Conservation (phyloP, 2,888 invertebrate species). For the Pogonocherus hispidulus region DNA sequence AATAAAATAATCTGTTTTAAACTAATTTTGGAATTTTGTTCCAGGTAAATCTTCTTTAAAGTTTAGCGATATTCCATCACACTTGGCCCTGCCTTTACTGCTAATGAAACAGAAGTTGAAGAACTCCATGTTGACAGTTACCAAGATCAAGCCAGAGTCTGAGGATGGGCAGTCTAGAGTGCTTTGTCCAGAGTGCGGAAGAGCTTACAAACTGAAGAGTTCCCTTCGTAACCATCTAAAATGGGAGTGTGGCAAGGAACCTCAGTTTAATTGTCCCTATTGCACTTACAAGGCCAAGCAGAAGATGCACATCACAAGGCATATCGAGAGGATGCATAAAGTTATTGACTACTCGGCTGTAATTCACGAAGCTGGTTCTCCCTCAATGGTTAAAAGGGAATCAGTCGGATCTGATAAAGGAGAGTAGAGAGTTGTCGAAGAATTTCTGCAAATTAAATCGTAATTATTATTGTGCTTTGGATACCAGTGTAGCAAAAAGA, state of each 20-base stretch:
- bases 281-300: constrained; percentile 84
- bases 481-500: too few species aligned
- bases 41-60: constrained; percentile 34
- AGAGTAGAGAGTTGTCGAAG: too few species aligned
- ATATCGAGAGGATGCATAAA: constrained; percentile 81
- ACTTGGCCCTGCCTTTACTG: constrained; percentile 76
- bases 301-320: constrained; percentile 84
- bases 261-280: constrained; percentile 83
- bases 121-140: constrained; percentile 27
- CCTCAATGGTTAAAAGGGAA: constrained; percentile 6
- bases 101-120: constrained; percentile 67
- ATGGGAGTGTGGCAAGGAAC: constrained; percentile 86
- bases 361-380: constrained; percentile 12
- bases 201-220: constrained; percentile 86
- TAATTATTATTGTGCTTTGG: too few species aligned
- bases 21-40: constrained; percentile 34
- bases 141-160: constrained; percentile 24
- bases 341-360: constrained; percentile 39
- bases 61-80: constrained; percentile 69
- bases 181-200: constrained; percentile 83
- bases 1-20: too few species aligned
- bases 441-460: too few species aligned
- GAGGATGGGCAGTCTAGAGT: constrained; percentile 63
- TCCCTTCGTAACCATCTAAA: constrained; percentile 83
- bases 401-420: not conserved